Percentiles rank a stretch among this genome's conserved stretches.
phyloP scores from a whole-genome alignment of 2,888 invertebrate species.

The Agriopis aurantiaria region DNA sequence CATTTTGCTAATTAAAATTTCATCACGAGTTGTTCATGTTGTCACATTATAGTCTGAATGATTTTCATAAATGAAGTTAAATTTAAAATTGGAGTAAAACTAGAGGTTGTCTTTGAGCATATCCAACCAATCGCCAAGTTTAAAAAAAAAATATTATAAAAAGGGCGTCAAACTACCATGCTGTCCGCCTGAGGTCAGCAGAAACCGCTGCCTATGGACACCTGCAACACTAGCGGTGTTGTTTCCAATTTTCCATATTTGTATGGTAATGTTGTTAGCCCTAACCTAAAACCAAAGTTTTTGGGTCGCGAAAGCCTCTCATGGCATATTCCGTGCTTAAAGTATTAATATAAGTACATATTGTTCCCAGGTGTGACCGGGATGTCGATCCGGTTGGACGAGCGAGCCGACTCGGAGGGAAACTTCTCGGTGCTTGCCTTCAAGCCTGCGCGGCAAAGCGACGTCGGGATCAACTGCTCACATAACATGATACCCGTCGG shows the following conservation, averaged over 20 bases:
- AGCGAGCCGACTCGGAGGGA: conserved; percentile 97
- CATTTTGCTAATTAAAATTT: background rate
- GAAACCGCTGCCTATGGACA: too few species aligned
- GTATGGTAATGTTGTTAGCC: background rate
- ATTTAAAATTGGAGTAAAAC: too few species aligned
- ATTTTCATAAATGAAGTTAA: too few species aligned
- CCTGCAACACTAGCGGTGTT: background rate
- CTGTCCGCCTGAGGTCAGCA: too few species aligned
- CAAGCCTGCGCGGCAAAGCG: conserved; percentile 81
- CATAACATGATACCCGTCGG: conserved; percentile 95
- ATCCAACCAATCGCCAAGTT: too few species aligned
- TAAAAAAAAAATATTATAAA: too few species aligned
- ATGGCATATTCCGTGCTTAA: background rate
- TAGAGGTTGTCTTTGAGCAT: too few species aligned
- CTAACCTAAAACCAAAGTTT: background rate
- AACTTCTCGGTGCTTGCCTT: conserved; percentile 97
- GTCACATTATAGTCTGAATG: background rate
- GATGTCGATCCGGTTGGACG: conserved; percentile 95
- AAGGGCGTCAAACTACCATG: too few species aligned
- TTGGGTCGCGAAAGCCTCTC: background rate
- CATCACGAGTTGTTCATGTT: background rate
- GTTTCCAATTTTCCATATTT: background rate
- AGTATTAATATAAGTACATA: background rate
- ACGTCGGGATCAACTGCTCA: conserved; percentile 86
- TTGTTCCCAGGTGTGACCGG: conserved; percentile 94